Conservation (phyloP, 2,113 vertebrate species). For the Syngnathus scovelli region DNA sequence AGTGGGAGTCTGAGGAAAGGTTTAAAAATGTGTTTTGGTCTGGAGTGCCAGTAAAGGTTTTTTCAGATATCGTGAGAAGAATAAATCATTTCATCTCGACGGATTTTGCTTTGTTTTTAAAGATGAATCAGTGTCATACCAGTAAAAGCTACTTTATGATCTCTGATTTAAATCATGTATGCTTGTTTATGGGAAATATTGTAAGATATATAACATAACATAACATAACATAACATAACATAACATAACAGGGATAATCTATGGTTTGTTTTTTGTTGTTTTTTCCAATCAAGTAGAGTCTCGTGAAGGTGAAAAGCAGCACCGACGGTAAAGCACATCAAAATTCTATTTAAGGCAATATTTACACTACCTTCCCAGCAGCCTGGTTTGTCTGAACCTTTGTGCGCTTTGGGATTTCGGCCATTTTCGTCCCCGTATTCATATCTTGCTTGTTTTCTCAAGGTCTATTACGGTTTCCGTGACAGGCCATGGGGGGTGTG, state of each 20-base stretch:
- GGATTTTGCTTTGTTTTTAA: background rate
- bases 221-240: no score
- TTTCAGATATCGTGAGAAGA: constrained; percentile 34
- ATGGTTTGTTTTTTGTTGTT: background rate
- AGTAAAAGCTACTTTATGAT: background rate
- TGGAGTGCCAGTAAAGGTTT: constrained; percentile 37
- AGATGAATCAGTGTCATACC: background rate
- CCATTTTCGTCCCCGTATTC: background rate
- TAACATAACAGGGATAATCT: background rate
- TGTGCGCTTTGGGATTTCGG: no score
- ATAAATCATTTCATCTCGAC: constrained; percentile 12
- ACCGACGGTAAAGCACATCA: background rate
- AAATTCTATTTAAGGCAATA: background rate
- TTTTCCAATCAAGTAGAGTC: background rate
- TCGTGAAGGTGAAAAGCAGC: background rate
- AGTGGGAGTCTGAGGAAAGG: constrained; percentile 43
- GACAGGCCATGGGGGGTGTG: no score
- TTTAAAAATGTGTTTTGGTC: constrained; percentile 43
- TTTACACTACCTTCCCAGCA: background rate
- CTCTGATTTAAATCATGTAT: background rate
- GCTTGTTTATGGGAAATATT: background rate
- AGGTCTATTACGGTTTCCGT: background rate
- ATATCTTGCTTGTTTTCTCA: background rate
- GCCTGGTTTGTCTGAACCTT: background rate
- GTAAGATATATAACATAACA: background rate